These are phyloP conservation scores for Denticeps clupeoides DNA, from an alignment of 2,797 vertebrate genomes.

Conservation along the genomic window DNA sequence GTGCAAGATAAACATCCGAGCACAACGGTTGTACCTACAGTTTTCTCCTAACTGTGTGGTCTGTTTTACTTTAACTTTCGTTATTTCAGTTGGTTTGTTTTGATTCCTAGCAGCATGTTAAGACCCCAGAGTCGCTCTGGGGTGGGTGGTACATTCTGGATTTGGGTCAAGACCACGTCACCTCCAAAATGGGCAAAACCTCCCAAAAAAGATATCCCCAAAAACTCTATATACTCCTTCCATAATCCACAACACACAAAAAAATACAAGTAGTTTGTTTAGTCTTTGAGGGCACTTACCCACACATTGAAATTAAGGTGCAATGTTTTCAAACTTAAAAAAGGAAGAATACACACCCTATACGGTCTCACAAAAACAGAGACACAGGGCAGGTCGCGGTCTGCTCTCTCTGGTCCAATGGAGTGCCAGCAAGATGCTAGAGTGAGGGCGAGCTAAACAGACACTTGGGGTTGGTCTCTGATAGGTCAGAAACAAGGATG, in stretches of 20 bases:
- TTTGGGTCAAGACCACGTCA: constrained; percentile 34
- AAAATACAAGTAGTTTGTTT: constrained; percentile 18
- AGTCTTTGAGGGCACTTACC: constrained; percentile 64
- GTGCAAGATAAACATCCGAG: constrained; percentile 27
- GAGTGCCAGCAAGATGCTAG: constrained; percentile 24
- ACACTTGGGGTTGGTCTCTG: constrained; percentile 40
- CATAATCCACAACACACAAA: constrained; percentile 6
- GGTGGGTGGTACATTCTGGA: constrained; percentile 59
- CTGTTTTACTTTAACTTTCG: constrained; percentile 3
- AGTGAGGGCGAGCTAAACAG: constrained; percentile 28
- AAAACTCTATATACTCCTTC: too few relatives aligned
- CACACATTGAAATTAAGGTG: constrained; percentile 73
- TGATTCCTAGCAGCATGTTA: constrained; percentile 48
- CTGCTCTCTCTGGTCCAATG: constrained; percentile 28
- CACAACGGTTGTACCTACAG: constrained; percentile 14
- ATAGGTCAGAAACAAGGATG: constrained; percentile 34
- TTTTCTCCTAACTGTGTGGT: constrained; percentile 17
- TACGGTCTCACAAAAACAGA: constrained; percentile 40
- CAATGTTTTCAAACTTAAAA: constrained; percentile 49
- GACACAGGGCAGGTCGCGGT: constrained; percentile 18
- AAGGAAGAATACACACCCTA: constrained; percentile 27
- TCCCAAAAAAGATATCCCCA: background rate
- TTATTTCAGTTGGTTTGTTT: constrained; percentile 1
- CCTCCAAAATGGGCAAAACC: constrained; percentile 18
- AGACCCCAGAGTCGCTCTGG: constrained; percentile 31